Conservation (phyloP, 2,888 invertebrate species). For the Falcaria lacertinaria region DNA sequence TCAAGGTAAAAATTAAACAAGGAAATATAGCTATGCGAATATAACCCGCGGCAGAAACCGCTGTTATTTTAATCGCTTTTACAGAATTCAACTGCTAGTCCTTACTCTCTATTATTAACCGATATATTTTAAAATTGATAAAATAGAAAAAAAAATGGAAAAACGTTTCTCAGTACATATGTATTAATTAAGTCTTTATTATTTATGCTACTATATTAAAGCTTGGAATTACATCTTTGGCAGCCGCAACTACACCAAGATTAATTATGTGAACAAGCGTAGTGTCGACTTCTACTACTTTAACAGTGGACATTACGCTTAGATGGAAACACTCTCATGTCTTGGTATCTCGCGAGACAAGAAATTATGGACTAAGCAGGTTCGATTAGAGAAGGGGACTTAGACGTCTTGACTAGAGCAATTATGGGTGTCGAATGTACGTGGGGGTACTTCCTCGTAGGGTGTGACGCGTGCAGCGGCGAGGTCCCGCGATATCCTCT, state of each 20-base stretch:
- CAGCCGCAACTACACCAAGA: constrained; percentile 6
- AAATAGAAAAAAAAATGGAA: too few relatives aligned
- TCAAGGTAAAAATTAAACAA: too few relatives aligned
- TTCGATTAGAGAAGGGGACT: constrained; percentile 7
- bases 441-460: constrained; percentile 84
- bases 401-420: constrained; percentile 82
- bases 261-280: neutral
- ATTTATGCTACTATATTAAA: constrained; percentile 7
- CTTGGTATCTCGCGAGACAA: too few relatives aligned
- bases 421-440: constrained; percentile 79
- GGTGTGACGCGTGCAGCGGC: constrained; percentile 85
- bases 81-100: too few relatives aligned
- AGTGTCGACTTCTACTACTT: neutral
- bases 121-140: too few relatives aligned
- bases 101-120: too few relatives aligned
- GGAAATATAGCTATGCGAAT: too few relatives aligned
- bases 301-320: neutral
- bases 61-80: too few relatives aligned
- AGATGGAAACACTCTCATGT: too few relatives aligned
- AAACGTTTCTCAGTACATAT: constrained; percentile 1
- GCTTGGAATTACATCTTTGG: constrained; percentile 7
- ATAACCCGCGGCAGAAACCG: too few relatives aligned
- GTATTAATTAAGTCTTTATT: neutral
- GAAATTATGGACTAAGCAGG: too few relatives aligned
- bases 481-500: constrained; percentile 85